phyloP scores from a whole-genome alignment of 2,888 invertebrate genomes.

The Chrysolina americana region DNA sequence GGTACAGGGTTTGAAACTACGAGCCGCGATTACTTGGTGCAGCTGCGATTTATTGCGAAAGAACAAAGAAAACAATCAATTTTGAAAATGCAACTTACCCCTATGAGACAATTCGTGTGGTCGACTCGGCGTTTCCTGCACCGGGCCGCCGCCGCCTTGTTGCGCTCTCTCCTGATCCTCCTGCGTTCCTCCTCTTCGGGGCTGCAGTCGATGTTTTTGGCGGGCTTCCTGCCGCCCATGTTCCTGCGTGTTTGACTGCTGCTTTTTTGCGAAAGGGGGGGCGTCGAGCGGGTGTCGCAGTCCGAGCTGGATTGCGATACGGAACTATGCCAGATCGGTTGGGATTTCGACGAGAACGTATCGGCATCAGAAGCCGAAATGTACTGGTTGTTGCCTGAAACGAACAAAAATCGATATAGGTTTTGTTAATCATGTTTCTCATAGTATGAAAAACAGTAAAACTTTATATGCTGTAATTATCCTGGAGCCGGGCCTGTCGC shows the following conservation, averaged over 20 bases:
- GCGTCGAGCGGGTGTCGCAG: conserved; percentile 65
- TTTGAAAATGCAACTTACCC: conserved; percentile 70
- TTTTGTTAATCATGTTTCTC: too few species aligned
- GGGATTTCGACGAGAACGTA: conserved; percentile 63
- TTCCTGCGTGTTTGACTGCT: conserved; percentile 75
- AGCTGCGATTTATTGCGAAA: too few species aligned
- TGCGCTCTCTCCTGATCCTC: conserved; percentile 89
- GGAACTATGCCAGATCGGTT: conserved; percentile 65
- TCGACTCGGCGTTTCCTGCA: conserved; percentile 97
- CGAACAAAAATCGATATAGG: not conserved
- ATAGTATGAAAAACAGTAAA: too few species aligned
- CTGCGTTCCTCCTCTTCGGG: conserved; percentile 96
- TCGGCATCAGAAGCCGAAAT: conserved; percentile 67
- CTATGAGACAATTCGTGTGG: conserved; percentile 91
- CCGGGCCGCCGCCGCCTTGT: conserved; percentile 97
- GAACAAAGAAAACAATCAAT: too few species aligned
- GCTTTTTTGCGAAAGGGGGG: conserved; percentile 59
- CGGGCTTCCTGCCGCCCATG: conserved; percentile 88
- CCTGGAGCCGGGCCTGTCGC: too few species aligned
- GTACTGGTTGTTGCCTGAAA: conserved; percentile 69
- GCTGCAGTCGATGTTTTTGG: conserved; percentile 81
- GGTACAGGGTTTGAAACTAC: too few species aligned
- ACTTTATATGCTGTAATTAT: too few species aligned
- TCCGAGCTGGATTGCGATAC: conserved; percentile 67
- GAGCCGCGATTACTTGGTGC: too few species aligned